These are phyloP conservation scores for Bradypodion pumilum DNA, from an alignment of 2,797 vertebrate genomes.

Conservation along the genomic window DNA sequence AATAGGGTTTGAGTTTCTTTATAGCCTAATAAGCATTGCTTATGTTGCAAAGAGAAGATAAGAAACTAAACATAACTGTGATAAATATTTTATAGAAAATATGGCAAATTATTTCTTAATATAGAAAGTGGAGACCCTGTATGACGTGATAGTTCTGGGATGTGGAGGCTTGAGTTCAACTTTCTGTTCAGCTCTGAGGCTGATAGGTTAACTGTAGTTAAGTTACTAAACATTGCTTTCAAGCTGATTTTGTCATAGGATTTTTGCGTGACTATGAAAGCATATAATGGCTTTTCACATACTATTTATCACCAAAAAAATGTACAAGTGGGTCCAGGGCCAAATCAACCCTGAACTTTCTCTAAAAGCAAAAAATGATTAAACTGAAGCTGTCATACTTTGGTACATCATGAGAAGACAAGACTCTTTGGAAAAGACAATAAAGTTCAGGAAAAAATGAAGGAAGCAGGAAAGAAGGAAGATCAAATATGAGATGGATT, in stretches of 20 bases:
- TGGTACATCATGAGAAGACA: no score
- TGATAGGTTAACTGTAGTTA: no score
- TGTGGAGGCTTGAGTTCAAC: background rate
- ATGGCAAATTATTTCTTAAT: background rate
- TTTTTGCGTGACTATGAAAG: background rate
- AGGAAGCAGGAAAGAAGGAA: no score
- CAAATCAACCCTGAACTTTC: no score
- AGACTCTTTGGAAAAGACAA: no score
- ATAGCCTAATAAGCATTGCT: background rate
- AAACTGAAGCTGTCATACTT: no score
- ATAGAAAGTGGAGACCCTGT: background rate
- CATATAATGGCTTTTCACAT: no score
- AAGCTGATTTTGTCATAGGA: background rate
- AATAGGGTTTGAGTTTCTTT: background rate
- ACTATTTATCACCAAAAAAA: background rate
- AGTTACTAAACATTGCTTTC: background rate
- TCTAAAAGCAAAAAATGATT: no score
- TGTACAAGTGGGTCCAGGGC: no score
- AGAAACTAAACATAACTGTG: background rate
- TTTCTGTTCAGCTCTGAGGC: background rate
- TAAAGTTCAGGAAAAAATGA: no score
- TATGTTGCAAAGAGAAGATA: background rate
- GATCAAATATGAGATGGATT: background rate
- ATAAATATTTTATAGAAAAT: background rate
- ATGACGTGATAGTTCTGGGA: background rate